Percentiles rank a stretch among this genome's conserved stretches.
phyloP scores from a whole-genome alignment of 2,113 vertebrate genomes.

The Stigmatopora nigra region DNA sequence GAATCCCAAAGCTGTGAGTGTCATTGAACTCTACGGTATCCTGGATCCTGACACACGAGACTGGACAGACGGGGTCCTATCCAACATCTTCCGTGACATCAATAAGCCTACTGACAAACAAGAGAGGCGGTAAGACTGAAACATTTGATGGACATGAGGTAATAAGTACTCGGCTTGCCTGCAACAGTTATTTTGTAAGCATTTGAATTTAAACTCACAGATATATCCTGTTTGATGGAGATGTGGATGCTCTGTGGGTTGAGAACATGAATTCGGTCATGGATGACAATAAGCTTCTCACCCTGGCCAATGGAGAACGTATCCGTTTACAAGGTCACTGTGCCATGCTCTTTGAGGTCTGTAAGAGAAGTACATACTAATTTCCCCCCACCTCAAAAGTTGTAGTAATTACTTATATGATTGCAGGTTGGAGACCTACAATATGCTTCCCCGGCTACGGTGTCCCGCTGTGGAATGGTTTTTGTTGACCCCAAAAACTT shows the following conservation, averaged over 20 bases:
- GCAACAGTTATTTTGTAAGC: not conserved
- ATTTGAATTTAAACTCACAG: slow-evolving; percentile 53
- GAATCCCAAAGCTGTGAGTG: slow-evolving; percentile 94
- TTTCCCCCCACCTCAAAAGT: not conserved
- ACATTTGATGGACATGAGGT: not conserved
- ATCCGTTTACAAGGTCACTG: slow-evolving; percentile 89
- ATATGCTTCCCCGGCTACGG: slow-evolving; percentile 93
- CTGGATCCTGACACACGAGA: slow-evolving; percentile 86
- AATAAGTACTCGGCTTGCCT: not conserved
- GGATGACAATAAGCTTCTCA: slow-evolving; percentile 95
- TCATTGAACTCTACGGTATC: slow-evolving; percentile 90
- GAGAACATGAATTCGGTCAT: slow-evolving; percentile 99
- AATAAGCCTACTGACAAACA: slow-evolving; percentile 90
- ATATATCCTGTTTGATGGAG: slow-evolving; percentile 95
- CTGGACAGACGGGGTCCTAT: slow-evolving; percentile 95
- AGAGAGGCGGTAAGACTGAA: slow-evolving; percentile 74
- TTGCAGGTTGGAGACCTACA: slow-evolving; percentile 90
- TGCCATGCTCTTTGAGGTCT: slow-evolving; percentile 89
- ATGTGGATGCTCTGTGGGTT: slow-evolving; percentile 95
- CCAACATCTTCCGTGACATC: slow-evolving; percentile 93
- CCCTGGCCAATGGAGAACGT: slow-evolving; percentile 90
- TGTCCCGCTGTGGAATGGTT: slow-evolving; percentile 96
- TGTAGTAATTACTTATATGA: not conserved
- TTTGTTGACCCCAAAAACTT: slow-evolving; percentile 95
- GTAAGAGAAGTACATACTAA: not conserved